These are phyloP conservation scores for Melanotus villosus DNA, from an alignment of 2,888 invertebrate genomes.

Conservation along the genomic window DNA sequence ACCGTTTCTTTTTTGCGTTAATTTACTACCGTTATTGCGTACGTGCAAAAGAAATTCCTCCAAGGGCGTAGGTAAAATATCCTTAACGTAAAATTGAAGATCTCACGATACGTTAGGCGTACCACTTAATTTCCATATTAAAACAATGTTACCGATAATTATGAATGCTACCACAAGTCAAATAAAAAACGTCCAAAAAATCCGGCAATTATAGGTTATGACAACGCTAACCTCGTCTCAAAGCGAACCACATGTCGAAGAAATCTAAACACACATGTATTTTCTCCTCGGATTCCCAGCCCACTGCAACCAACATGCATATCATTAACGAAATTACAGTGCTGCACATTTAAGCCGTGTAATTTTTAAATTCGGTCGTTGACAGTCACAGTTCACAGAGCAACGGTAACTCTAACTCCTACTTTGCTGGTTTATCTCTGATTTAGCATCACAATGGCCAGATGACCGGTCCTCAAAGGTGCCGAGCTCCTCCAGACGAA, in stretches of 20 bases:
- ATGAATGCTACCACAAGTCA: constrained; percentile 33
- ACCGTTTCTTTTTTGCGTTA: background rate
- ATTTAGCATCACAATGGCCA: constrained; percentile 56
- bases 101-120: background rate
- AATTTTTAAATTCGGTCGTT: constrained; percentile 62
- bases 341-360: constrained; percentile 56
- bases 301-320: constrained; percentile 60
- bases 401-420: constrained; percentile 52
- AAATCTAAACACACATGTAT: constrained; percentile 55
- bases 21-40: background rate
- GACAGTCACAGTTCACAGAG: constrained; percentile 61
- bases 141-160: constrained; percentile 50
- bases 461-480: constrained; percentile 56
- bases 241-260: constrained; percentile 56
- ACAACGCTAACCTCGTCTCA: constrained; percentile 47
- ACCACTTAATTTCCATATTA: constrained; percentile 45
- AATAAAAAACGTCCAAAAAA: constrained; percentile 49
- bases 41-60: background rate
- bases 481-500: constrained; percentile 54
- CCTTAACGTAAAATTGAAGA: constrained; percentile 5
- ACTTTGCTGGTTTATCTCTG: constrained; percentile 53
- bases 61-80: background rate
- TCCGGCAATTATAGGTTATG: constrained; percentile 54
- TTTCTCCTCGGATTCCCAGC: constrained; percentile 57
- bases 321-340: constrained; percentile 61